Conservation (phyloP, 2,888 invertebrate species). For the Thera obeliscata region DNA sequence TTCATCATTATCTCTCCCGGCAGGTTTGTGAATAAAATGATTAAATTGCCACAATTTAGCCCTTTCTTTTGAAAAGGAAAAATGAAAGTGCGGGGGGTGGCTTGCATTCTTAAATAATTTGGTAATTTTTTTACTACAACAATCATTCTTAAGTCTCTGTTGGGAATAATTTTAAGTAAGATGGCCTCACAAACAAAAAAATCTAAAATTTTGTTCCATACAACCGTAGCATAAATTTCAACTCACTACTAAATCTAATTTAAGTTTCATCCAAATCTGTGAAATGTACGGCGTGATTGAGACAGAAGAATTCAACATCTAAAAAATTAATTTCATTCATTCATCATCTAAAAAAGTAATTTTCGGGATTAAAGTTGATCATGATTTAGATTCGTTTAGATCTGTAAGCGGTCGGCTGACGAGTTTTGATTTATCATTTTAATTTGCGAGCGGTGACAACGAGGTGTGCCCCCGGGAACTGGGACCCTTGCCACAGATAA, state of each 20-base stretch:
- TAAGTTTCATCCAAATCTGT: neutral
- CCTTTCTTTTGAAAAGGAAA: conserved; percentile 47
- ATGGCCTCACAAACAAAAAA: neutral
- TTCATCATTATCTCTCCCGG: conserved; percentile 68
- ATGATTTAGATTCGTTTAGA: conserved; percentile 39
- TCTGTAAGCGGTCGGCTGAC: conserved; percentile 59
- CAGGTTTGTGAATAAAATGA: conserved; percentile 72
- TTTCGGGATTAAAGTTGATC: conserved; percentile 36
- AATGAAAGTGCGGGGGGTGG: conserved; percentile 43
- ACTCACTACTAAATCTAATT: neutral
- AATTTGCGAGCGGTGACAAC: conserved; percentile 77
- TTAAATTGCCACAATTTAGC: conserved; percentile 71
- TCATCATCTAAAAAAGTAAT: conserved; percentile 8
- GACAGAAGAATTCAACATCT: neutral
- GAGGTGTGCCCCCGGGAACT: conserved; percentile 64
- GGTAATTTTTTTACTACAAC: conserved; percentile 32
- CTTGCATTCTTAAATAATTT: conserved; percentile 48
- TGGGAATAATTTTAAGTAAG: neutral
- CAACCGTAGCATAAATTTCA: too few species aligned
- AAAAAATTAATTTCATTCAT: conserved; percentile 11
- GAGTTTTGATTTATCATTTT: conserved; percentile 82
- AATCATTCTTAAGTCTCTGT: neutral
- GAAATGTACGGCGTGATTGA: neutral
- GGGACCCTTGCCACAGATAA: conserved; percentile 53
- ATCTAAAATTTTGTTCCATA: neutral